Evolutionary conservation across 2,888 invertebrate species (phyloP), one percentile per base, ranked within the genome.

Genomic region (Cheilosia variabilis): DNA sequence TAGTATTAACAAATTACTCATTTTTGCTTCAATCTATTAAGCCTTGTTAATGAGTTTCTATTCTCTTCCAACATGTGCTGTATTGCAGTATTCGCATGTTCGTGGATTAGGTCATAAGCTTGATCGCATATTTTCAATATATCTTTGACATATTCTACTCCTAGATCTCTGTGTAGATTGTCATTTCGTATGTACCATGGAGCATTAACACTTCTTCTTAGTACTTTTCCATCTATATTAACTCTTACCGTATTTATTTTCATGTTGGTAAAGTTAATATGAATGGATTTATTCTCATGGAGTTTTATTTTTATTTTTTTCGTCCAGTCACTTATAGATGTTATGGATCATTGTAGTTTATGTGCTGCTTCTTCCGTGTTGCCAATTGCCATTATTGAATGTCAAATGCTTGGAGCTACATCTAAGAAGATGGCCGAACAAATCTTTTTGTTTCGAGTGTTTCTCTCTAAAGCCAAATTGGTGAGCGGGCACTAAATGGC

Each of bases 231-330:
- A 22, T 10, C 47, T 43, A n/a, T n/a, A 17, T 43, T 15, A 24
- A 50, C 50, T 24, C 50, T 50, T 50, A 24, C 50, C 50, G 22
- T 50, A 22, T 50, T 50, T 50, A 50, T 50, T 50, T 22, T 50
- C 22, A 7, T 24, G 22, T 50, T 22, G 22, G 22, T 50, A 10
- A 50, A 50, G 22, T 50, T 24, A 22, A 50, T 50, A 50, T 24
- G 10, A 22, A 24, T 15, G 22, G 13, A 22, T 50, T 50, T 22
- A 50, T 19, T 50, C 13, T 52, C 22, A 22, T 52, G 52, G 52
- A 52, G 52, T 52, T 22, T 52, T 52, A 52, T 52, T 24, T 24
- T 10, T 15, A 13, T 24, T 52, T 13, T 52, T 2, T 19, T 10
- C 1, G 1, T 13, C 22, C 13, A 19, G 2, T 19, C 19, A 50